Conservation (phyloP, 2,113 vertebrate species). For the Trematocara unimaculatum region DNA sequence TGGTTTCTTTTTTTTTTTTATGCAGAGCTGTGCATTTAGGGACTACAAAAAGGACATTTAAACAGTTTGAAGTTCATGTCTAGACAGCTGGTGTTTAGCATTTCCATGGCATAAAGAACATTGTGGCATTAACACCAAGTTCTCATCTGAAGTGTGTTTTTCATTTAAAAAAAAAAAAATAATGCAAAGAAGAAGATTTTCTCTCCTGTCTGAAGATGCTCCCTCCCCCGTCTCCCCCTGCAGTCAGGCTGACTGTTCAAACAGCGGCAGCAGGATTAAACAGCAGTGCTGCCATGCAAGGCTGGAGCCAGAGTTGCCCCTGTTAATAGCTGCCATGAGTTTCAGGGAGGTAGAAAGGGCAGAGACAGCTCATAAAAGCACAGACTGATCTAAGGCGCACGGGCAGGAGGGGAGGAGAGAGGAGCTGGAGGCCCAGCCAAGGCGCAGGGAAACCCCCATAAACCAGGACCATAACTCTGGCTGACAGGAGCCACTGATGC, state of each 20-base stretch:
- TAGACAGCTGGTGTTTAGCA: neutral
- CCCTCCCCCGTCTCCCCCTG: neutral
- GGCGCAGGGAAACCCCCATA: constrained; percentile 32
- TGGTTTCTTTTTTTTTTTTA: neutral
- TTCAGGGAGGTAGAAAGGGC: constrained; percentile 25
- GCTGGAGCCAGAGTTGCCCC: constrained; percentile 16
- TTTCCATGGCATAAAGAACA: neutral
- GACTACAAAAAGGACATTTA: neutral
- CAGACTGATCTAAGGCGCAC: constrained; percentile 12
- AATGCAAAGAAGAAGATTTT: neutral
- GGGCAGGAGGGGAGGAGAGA: neutral
- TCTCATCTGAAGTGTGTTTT: neutral
- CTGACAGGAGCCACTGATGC: constrained; percentile 23
- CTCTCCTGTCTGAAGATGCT: neutral
- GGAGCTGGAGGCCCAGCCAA: neutral
- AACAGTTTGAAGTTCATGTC: neutral
- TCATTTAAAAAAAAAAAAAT: neutral
- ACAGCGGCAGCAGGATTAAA: constrained; percentile 19
- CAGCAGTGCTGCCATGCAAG: constrained; percentile 28
- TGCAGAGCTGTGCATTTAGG: neutral
- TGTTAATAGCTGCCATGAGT: constrained; percentile 48
- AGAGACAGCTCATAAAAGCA: constrained; percentile 38
- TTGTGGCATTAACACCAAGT: neutral
- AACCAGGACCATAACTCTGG: constrained; percentile 19
- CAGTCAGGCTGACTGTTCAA: neutral